Conservation (phyloP, 2,113 vertebrate species). For the Spizaetus ornatus region DNA sequence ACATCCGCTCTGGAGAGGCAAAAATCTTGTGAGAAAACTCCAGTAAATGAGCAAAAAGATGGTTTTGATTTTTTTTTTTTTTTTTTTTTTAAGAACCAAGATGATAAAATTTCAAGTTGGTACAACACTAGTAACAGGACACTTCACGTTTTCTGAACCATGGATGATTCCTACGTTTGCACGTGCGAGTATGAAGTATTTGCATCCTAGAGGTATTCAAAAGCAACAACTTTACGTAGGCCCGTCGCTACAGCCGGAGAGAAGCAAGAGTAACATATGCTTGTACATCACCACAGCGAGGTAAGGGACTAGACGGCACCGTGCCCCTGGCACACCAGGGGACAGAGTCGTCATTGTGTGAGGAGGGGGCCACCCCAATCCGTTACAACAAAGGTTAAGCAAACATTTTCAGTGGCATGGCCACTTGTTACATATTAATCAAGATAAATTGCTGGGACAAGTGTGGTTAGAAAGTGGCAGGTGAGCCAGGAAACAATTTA, state of each 20-base stretch:
- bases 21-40: not conserved
- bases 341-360: rapidly evolving
- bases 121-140: no score
- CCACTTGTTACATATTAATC: no score
- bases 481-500: not conserved
- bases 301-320: rapidly evolving
- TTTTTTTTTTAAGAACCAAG: not conserved
- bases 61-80: no score
- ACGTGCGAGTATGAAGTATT: rapidly evolving
- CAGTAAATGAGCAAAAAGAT: not conserved
- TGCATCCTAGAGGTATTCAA: not conserved
- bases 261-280: rapidly evolving
- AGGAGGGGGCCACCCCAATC: not conserved
- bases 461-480: rapidly evolving
- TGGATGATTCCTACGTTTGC: not conserved
- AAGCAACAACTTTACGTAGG: rapidly evolving
- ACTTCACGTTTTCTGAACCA: not conserved
- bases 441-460: not conserved
- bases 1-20: not conserved
- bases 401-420: rapidly evolving
- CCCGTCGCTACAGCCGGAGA: not conserved
- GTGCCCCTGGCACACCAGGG: not conserved
- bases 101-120: not conserved
- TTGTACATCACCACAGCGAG: rapidly evolving
- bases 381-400: not conserved